phyloP scores from a whole-genome alignment of 2,113 vertebrate genomes.

The Siniperca knerii region DNA sequence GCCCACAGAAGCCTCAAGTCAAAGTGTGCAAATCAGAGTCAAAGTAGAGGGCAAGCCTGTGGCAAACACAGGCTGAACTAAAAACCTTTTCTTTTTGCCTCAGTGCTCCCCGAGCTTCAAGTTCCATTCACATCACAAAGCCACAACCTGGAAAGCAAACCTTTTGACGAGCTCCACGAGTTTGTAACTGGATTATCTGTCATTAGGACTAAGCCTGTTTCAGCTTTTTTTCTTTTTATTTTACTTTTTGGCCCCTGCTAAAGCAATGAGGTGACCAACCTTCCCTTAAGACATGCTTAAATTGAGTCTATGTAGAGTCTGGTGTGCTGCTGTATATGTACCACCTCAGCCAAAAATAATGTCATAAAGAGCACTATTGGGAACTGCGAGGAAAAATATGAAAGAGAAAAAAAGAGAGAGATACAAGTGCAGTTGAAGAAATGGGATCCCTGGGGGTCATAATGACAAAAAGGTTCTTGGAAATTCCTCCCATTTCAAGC shows the following conservation, averaged over 20 bases:
- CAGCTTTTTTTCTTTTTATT: conserved; percentile 44
- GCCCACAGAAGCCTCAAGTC: conserved; percentile 62
- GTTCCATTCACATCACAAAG: conserved; percentile 82
- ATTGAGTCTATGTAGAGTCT: conserved; percentile 60
- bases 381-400: conserved; percentile 54
- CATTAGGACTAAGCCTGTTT: conserved; percentile 75
- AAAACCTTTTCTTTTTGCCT: conserved; percentile 66
- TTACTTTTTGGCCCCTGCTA: conserved; percentile 52
- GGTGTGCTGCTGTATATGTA: conserved; percentile 59
- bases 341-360: conserved; percentile 66
- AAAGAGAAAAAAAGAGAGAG: conserved; percentile 35
- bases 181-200: conserved; percentile 83
- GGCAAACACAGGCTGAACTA: conserved; percentile 60
- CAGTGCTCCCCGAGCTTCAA: conserved; percentile 66
- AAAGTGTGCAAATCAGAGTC: conserved; percentile 67
- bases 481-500: conserved; percentile 67
- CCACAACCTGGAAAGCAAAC: conserved; percentile 80
- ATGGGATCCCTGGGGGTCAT: conserved; percentile 56
- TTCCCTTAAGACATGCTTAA: conserved; percentile 60
- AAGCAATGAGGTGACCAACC: conserved; percentile 63
- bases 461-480: conserved; percentile 66
- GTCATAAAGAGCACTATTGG: conserved; percentile 62
- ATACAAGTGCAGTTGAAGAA: conserved; percentile 55
- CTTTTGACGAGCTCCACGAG: conserved; percentile 77
- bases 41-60: conserved; percentile 66